Evolutionary conservation across 37 sponge, comb jelly and placozoan species (phyloP), one percentile per base, ranked within the genome.

Genomic region (Tethya wilhelma): DNA sequence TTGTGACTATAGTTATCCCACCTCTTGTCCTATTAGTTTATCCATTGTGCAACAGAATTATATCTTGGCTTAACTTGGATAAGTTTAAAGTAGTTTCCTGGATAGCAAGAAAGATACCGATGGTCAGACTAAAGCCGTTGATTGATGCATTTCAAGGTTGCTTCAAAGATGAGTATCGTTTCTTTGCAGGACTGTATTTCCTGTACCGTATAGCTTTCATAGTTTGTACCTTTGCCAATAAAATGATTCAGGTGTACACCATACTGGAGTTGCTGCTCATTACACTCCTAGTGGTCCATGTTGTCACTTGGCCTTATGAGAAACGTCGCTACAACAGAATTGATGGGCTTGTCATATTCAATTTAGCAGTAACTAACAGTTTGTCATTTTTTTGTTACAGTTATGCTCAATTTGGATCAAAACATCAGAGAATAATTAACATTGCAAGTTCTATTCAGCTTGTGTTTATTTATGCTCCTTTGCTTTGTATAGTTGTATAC

Each of bases 141-240:
- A 6, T 76, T 5, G 77, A 76, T 39, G 59, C 77, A 8, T 76
- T 76, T 40, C 77, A 76, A 60, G 36, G 77, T 22, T 62, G 64
- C 43, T 76, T 76, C 77, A 76, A 76, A 34, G 77, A 76, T 30
- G 45, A 76, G 4, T 76, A 26, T 39, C 77, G 77, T 1, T 76
- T 76, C 38, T 76, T 76, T 38, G 59, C 77, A 33, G 64, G 62
- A 25, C 44, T 62, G 1, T 76, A 59, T 38, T 40, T 76, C 43
- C 2, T 80, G 28, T 80, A 80, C 42, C 22, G 80, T 4, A 38
- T 67, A 4, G 2, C 19, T 39, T 41, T 76, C 4, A 56, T 38
- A 2, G 6, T 62, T 2, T 62, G 26, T 60, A 38, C 19, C 6
- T 5, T 34, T 26, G 2, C 26, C 43, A 12, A 30, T 28, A 37